A percentile compares a stretch with the other conserved stretches of the same genome.
Evolutionary conservation across 2,797 vertebrate genomes (phyloP).

Genomic region (Danio tinwini): DNA sequence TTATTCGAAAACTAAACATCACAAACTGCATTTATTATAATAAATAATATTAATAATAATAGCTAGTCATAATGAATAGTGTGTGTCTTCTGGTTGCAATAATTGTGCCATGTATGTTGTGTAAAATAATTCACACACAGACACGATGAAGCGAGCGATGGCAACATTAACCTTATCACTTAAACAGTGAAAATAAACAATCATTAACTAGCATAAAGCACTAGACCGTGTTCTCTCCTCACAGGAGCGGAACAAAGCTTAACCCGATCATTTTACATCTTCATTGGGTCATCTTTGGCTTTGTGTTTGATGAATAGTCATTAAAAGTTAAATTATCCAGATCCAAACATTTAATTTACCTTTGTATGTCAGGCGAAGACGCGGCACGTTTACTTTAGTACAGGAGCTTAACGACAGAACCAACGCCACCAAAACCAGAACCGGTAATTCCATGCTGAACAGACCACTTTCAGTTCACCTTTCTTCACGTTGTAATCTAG

Average conservation of each 20-base stretch:
- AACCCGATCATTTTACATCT: background rate
- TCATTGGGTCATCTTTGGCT: background rate
- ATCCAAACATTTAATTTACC: conserved; percentile 63
- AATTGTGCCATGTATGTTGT: background rate
- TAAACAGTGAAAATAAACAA: conserved; percentile 14
- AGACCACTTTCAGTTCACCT: background rate
- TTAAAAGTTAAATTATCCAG: conserved; percentile 15
- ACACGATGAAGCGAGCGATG: background rate
- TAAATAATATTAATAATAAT: too few relatives aligned
- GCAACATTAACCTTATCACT: conserved; percentile 1
- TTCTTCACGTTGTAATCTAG: background rate
- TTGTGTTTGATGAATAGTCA: background rate
- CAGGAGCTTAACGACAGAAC: conserved; percentile 61
- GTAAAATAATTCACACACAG: background rate
- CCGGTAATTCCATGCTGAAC: conserved; percentile 70
- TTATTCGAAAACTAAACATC: too few relatives aligned
- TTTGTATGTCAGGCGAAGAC: conserved; percentile 80
- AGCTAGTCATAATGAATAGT: too few relatives aligned
- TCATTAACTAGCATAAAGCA: conserved; percentile 6
- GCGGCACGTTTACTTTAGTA: conserved; percentile 76
- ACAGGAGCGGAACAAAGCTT: background rate
- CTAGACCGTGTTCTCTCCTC: background rate
- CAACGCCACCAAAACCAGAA: conserved; percentile 62
- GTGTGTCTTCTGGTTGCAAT: background rate
- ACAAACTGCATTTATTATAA: too few relatives aligned